Base-by-base conservation (phyloP, 2,113 vertebrate genomes). In the Rhinoptilus africanus region DNA sequence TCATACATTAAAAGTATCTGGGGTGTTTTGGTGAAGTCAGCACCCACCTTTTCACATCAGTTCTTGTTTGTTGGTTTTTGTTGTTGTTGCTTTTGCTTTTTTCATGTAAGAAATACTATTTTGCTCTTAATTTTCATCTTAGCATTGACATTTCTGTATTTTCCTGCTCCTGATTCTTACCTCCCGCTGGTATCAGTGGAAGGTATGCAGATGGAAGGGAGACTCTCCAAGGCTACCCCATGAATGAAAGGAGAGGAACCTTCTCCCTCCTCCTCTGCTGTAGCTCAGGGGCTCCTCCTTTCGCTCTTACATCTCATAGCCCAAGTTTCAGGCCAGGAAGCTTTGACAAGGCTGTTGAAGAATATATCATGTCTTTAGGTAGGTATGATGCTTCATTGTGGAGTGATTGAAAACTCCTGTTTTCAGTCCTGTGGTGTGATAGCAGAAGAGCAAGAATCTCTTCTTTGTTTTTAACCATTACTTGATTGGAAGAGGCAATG, bases 81-180 rank as follows among this genome's bases (percentile, higher is more conserved):
- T 32, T n/a, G 9, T 9, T 9, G 32, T 34, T 14, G 2, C 0
- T 8, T 85, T 71, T 53, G 2, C 0, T 8, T 82, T 69, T 87
- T 77, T 14, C 32, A 34, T n/a, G 6, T 34, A 28, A 79, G 74
- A 22, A 18, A 5, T 10, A 35, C 3, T 10, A 22, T 74, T 93
- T 80, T 88, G 9, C 13, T 54, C 26, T 34, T 43, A 39, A 35
- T 74, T 59, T 82, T 82, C 17, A 37, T 60, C 11, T 74, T 66
- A 62, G 26, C 24, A 3, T 16, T 56, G 39, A 26, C 4, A 34
- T 47, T 68, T 83, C 45, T 93, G 6, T 67, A 2, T 80, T 84
- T 88, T 51, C 15, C 45, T 64, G 0, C 30, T 80, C 34, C 14
- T 39, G 57, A 6, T 43, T 8, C 51, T 62, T 23, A 20, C 14